These are phyloP conservation scores for Myotis pilosus DNA, from an alignment of 2,797 vertebrate species.

Conservation along the genomic window DNA sequence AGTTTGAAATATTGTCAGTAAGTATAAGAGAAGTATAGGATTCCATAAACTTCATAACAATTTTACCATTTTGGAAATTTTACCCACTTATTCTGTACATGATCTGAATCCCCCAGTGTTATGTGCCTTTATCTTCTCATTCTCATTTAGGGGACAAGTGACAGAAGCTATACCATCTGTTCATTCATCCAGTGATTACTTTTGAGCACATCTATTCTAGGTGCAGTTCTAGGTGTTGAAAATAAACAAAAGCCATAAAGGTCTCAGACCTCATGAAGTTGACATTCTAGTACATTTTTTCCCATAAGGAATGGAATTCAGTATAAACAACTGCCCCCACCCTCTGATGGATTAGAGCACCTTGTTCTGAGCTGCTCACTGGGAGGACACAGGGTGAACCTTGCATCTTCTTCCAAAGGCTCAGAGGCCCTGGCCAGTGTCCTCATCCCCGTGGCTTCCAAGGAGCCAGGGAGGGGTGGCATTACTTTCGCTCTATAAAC, in stretches of 20 bases:
- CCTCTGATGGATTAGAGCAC: not conserved
- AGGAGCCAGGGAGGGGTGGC: not conserved
- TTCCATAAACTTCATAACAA: not conserved
- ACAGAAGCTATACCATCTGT: not conserved
- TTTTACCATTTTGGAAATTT: not conserved
- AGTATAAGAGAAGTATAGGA: not conserved
- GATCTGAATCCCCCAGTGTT: not conserved
- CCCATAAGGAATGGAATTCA: not conserved
- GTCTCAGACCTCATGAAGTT: not conserved
- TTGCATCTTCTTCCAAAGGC: not conserved
- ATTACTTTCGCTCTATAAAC: not conserved
- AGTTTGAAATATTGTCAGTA: not conserved
- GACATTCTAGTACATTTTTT: not conserved
- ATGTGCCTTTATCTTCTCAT: not conserved
- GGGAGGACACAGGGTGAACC: not conserved
- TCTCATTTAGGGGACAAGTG: not conserved
- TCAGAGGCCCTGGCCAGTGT: not conserved
- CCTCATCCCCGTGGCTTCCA: not conserved
- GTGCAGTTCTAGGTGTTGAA: not conserved
- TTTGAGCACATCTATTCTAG: not conserved
- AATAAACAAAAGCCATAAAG: not conserved
- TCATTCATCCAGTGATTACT: not conserved
- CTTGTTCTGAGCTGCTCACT: not conserved
- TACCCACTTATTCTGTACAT: not conserved
- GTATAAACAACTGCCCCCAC: not conserved